Percentiles rank a stretch among this genome's conserved stretches.
Evolutionary conservation across 2,888 invertebrate genomes (phyloP).

Genomic region (Agrilus mali): DNA sequence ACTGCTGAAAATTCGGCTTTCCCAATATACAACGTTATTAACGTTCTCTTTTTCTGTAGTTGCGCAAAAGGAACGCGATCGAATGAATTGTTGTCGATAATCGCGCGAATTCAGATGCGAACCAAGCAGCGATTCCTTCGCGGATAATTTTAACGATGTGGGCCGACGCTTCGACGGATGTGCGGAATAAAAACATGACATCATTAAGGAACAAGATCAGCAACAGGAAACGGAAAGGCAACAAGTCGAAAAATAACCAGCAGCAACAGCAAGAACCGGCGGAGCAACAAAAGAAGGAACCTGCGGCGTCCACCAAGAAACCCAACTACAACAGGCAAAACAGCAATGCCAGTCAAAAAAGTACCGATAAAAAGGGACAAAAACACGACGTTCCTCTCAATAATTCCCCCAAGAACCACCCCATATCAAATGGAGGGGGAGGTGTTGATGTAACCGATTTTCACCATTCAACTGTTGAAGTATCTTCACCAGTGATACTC

Average conservation of each 20-base stretch:
- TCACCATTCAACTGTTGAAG: neutral
- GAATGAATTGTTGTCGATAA: neutral
- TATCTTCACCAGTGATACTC: neutral
- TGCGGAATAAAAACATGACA: slow-evolving; percentile 27
- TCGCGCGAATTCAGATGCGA: too few species aligned
- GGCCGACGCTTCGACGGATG: slow-evolving; percentile 32
- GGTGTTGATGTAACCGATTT: neutral
- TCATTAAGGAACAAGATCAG: slow-evolving; percentile 33
- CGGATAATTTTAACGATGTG: slow-evolving; percentile 23
- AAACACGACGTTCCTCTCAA: too few species aligned
- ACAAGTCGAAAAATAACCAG: slow-evolving; percentile 17
- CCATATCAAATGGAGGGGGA: neutral
- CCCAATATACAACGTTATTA: too few species aligned
- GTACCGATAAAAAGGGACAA: neutral
- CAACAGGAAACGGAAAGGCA: slow-evolving; percentile 30
- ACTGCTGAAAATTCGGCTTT: neutral
- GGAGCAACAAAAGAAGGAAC: slow-evolving; percentile 7
- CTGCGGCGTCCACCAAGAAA: slow-evolving; percentile 2
- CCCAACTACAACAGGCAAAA: slow-evolving; percentile 4
- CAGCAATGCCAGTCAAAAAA: slow-evolving; percentile 6
- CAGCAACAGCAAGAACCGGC: neutral
- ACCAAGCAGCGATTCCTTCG: too few species aligned
- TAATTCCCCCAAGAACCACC: too few species aligned
- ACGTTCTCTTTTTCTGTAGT: neutral
- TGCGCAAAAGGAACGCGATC: neutral